Conservation (phyloP, 1,140 invertebrate genomes). For the Phthorimaea operculella region DNA sequence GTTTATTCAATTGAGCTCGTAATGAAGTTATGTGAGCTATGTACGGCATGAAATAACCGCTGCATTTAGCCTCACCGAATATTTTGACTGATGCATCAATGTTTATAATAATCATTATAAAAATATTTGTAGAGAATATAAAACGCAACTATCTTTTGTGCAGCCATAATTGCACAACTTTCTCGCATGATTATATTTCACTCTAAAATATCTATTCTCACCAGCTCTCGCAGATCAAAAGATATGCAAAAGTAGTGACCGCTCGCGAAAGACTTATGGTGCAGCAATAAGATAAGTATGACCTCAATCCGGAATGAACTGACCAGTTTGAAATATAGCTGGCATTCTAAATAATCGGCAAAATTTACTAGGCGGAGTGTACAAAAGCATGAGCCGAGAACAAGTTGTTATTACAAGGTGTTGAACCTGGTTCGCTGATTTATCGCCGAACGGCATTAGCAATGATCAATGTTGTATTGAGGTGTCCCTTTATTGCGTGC, state of each 20-base stretch:
- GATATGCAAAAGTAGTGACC: slow-evolving; percentile 24
- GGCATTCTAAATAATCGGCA: slow-evolving; percentile 29
- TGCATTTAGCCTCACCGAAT: slow-evolving; percentile 18
- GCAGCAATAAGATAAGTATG: slow-evolving; percentile 24
- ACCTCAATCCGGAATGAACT: slow-evolving; percentile 30
- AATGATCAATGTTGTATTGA: slow-evolving; percentile 31
- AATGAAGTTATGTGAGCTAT: slow-evolving; percentile 63
- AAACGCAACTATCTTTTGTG: no score
- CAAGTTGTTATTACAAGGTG: slow-evolving; percentile 45
- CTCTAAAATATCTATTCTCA: neutral
- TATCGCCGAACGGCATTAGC: slow-evolving; percentile 30
- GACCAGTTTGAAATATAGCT: slow-evolving; percentile 24
- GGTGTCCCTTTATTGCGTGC: slow-evolving; percentile 26
- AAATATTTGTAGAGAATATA: no score
- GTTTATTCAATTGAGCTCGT: slow-evolving; percentile 67
- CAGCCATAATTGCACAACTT: no score
- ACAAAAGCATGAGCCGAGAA: slow-evolving; percentile 28
- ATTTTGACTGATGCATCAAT: slow-evolving; percentile 10
- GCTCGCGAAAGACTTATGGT: slow-evolving; percentile 19
- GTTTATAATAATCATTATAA: no score
- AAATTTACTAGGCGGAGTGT: slow-evolving; percentile 29
- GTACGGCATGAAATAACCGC: slow-evolving; percentile 41
- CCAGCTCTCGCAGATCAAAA: slow-evolving; percentile 11
- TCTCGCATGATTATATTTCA: neutral
- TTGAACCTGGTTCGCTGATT: slow-evolving; percentile 39